Evolutionary conservation across 2,113 vertebrate genomes (phyloP).

Genomic region (Amblyornis subalaris): DNA sequence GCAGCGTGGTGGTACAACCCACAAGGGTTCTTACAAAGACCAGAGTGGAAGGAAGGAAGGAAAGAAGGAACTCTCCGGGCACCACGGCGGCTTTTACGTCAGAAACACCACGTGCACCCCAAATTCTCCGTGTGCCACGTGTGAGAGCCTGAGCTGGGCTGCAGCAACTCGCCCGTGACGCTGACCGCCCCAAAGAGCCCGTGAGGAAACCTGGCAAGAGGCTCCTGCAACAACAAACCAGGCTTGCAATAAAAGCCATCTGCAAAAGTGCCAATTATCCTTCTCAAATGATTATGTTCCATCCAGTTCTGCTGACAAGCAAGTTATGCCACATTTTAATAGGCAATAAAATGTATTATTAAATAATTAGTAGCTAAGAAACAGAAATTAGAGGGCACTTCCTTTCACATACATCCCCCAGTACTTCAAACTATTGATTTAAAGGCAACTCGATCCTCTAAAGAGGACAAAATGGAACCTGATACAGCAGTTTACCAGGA

Average conservation of each 20-base stretch:
- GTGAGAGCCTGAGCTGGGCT: not conserved
- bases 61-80: not conserved
- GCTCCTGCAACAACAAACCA: slow-evolving; percentile 35
- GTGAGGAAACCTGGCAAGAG: slow-evolving; percentile 56
- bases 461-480: slow-evolving; percentile 71
- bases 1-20: slow-evolving; percentile 28
- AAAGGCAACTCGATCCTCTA: slow-evolving; percentile 70
- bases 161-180: not conserved
- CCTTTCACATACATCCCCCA: slow-evolving; percentile 65
- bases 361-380: slow-evolving; percentile 84
- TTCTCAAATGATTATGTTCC: slow-evolving; percentile 73
- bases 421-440: slow-evolving; percentile 72
- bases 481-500: slow-evolving; percentile 74
- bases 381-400: slow-evolving; percentile 78
- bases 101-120: not conserved
- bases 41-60: not conserved
- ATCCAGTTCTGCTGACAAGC: slow-evolving; percentile 80
- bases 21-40: slow-evolving; percentile 13
- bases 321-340: slow-evolving; percentile 80
- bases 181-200: slow-evolving; percentile 38
- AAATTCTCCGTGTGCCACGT: not conserved
- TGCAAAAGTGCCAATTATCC: slow-evolving; percentile 75
- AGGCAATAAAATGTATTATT: slow-evolving; percentile 84
- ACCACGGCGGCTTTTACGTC: slow-evolving; percentile 8
- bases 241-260: slow-evolving; percentile 72